Base-by-base conservation (phyloP, 2,888 invertebrate species). In the Hypolimnas misippus region DNA sequence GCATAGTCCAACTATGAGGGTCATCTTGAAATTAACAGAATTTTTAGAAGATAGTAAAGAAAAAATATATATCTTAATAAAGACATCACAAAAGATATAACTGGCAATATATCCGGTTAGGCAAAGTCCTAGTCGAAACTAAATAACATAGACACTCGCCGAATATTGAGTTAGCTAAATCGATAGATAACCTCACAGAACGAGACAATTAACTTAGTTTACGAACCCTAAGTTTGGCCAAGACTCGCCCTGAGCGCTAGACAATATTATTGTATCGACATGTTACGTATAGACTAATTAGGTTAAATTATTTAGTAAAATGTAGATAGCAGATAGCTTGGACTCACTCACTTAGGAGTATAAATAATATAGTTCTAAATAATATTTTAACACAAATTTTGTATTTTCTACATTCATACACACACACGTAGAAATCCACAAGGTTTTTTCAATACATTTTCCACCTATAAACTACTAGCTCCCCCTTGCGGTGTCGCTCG, bases 201-300 rank as follows among this genome's bases (percentile, higher is more conserved):
- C 61, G 57, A 52, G 51, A 63, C 64, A 64, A 61, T 64, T 63
- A 63, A 64, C 64, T 53, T 61, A 66, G 63, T 66, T 66, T 58
- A 64, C 33, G 19, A 46, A 52, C 63, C 50, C 58, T 52, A 61
- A 61, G 64, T 63, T 66, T 63, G 38, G 40, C 63, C 56, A 63
- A 66, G 57, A 54, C 61, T 57, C 33, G 62, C n/a, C 51, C 63
- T 57, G 44, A 56, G 60, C 44, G 14, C 61, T 50, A 44, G 52
- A 53, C 53, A 51, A 54, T n/a, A n/a, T n/a, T 58, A 42, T 65
- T 57, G 54, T 57, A 21, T 57, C 62, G 44, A 46, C 54, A 51
- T 53, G 62, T 62, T 55, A 65, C 51, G n/a, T n/a, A n/a, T n/a
- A 42, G 35, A 10, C 44, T 58, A 57, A 65, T 65, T 57, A 57